These are phyloP conservation scores for Aegotheles bennettii DNA, from an alignment of 2,113 vertebrate genomes.

Conservation along the genomic window DNA sequence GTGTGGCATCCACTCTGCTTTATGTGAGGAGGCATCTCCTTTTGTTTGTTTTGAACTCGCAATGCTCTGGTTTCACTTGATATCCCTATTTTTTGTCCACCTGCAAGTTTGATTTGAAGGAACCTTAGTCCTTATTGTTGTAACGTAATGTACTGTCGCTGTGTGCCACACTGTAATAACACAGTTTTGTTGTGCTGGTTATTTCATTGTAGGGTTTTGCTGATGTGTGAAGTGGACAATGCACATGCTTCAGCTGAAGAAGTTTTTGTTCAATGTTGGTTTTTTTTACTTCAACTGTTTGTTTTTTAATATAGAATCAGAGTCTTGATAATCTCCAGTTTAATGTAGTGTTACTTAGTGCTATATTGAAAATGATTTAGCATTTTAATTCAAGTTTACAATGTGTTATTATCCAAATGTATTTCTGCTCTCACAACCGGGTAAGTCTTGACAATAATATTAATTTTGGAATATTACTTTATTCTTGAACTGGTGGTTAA, in stretches of 20 bases:
- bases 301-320: background rate
- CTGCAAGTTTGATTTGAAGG: background rate
- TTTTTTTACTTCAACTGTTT: background rate
- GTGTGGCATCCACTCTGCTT: background rate
- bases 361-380: background rate
- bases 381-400: background rate
- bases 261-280: background rate
- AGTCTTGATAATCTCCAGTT: background rate
- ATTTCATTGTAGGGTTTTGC: background rate
- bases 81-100: background rate
- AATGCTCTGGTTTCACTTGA: accelerated
- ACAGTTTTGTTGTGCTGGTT: background rate
- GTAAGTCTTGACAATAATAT: background rate
- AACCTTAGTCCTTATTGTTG: background rate
- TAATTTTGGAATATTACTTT: background rate
- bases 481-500: background rate
- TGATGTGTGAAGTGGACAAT: background rate
- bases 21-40: background rate
- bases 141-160: background rate
- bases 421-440: background rate
- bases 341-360: slow-evolving; percentile 13
- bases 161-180: accelerated
- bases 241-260: background rate
- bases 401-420: background rate
- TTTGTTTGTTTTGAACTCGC: background rate